phyloP scores from a whole-genome alignment of 2,797 vertebrate genomes.

The Tokudaia muenninki region DNA sequence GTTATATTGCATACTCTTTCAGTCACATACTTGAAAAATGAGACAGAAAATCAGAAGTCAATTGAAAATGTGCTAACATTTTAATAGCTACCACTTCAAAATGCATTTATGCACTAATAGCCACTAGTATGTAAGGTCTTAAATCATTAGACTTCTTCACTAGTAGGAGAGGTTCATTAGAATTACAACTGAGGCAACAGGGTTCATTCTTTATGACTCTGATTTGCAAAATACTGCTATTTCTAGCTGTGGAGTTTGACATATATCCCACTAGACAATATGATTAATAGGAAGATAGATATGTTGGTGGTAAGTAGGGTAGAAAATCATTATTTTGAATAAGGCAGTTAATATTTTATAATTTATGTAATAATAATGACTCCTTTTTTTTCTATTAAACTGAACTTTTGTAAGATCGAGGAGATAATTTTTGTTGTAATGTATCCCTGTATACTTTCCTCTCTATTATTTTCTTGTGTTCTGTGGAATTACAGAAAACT shows the following conservation, averaged over 20 bases:
- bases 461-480: neutral
- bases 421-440: neutral
- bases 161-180: neutral
- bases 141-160: slow-evolving; percentile 12
- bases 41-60: slow-evolving; percentile 57
- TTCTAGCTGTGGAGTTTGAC: neutral
- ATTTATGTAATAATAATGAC: neutral
- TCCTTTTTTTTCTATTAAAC: neutral
- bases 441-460: neutral
- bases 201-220: neutral
- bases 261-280: slow-evolving; percentile 7
- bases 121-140: neutral
- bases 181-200: neutral
- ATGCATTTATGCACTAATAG: slow-evolving; percentile 21
- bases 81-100: slow-evolving; percentile 31
- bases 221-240: slow-evolving; percentile 25
- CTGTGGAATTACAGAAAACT: neutral
- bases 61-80: slow-evolving; percentile 42
- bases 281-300: neutral
- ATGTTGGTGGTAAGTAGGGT: neutral
- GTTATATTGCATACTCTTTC: neutral
- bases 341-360: slow-evolving; percentile 16
- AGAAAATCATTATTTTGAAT: neutral
- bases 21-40: slow-evolving; percentile 42
- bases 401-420: neutral